phyloP scores from a whole-genome alignment of 2,113 vertebrate genomes.

The Chaetodon trifascialis region DNA sequence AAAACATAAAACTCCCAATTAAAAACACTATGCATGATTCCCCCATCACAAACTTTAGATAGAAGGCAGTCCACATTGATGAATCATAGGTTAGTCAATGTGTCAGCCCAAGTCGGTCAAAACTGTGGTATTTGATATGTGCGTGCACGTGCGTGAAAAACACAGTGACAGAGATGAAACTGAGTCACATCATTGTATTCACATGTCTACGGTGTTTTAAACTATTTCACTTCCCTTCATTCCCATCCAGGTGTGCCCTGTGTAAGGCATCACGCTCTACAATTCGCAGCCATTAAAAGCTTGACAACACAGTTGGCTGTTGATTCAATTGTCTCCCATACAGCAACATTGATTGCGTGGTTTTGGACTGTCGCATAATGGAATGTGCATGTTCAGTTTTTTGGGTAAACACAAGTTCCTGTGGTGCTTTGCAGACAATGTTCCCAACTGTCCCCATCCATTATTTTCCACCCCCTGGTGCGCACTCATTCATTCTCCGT shows the following conservation, averaged over 20 bases:
- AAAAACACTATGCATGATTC: conserved; percentile 68
- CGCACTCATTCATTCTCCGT: conserved; percentile 64
- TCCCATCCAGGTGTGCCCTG: conserved; percentile 42
- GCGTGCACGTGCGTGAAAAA: background rate
- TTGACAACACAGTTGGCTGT: conserved; percentile 54
- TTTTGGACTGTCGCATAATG: conserved; percentile 62
- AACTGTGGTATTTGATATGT: conserved; percentile 17
- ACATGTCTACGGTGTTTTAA: conserved; percentile 19
- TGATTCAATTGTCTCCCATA: conserved; percentile 57
- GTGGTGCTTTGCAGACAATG: conserved; percentile 62
- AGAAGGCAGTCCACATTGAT: conserved; percentile 33
- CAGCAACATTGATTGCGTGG: conserved; percentile 55
- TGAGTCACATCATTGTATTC: conserved; percentile 27
- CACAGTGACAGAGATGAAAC: conserved; percentile 6
- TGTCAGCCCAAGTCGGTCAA: conserved; percentile 16
- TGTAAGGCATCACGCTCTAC: conserved; percentile 9
- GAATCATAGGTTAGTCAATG: conserved; percentile 73
- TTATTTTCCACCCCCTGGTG: conserved; percentile 62
- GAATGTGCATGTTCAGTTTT: conserved; percentile 67
- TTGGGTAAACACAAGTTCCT: conserved; percentile 63
- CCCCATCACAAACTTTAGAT: conserved; percentile 43
- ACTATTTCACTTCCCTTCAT: conserved; percentile 36
- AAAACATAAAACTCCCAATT: conserved; percentile 61
- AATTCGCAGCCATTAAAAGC: conserved; percentile 59
- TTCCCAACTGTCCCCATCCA: conserved; percentile 68